Conservation (phyloP, 2,113 vertebrate species). For the Dipodomys merriami region DNA sequence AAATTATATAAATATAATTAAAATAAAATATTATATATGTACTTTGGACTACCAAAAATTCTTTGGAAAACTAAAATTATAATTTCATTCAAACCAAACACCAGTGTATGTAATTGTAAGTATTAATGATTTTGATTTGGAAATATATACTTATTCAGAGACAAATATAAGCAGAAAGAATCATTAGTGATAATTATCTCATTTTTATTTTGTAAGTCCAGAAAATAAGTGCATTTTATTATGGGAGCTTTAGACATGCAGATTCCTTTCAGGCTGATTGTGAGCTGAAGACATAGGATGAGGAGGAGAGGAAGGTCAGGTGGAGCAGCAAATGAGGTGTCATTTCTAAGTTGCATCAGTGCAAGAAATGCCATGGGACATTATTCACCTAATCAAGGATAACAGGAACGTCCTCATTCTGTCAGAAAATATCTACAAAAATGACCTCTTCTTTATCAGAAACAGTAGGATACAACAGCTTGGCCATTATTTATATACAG, state of each 20-base stretch:
- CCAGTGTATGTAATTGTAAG: neutral
- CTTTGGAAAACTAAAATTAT: no score
- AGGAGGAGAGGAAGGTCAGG: conserved; percentile 14
- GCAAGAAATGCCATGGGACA: conserved; percentile 72
- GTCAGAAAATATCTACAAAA: conserved; percentile 77
- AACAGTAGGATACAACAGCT: conserved; percentile 55
- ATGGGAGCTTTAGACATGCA: conserved; percentile 10
- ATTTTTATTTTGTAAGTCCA: neutral
- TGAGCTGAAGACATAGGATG: neutral
- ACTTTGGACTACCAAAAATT: no score
- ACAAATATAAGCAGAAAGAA: neutral
- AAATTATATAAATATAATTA: no score
- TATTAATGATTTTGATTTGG: neutral
- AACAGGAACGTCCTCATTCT: conserved; percentile 79
- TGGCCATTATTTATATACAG: conserved; percentile 64
- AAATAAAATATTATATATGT: no score
- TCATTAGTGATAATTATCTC: neutral
- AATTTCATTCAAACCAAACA: no score
- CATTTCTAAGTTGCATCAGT: conserved; percentile 62
- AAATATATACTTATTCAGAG: neutral
- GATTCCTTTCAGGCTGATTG: conserved; percentile 34
- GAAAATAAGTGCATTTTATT: neutral
- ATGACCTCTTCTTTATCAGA: conserved; percentile 79
- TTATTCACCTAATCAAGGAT: conserved; percentile 82
- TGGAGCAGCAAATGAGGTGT: conserved; percentile 62